Conservation (phyloP, 2,113 vertebrate species). For the Colius striatus region DNA sequence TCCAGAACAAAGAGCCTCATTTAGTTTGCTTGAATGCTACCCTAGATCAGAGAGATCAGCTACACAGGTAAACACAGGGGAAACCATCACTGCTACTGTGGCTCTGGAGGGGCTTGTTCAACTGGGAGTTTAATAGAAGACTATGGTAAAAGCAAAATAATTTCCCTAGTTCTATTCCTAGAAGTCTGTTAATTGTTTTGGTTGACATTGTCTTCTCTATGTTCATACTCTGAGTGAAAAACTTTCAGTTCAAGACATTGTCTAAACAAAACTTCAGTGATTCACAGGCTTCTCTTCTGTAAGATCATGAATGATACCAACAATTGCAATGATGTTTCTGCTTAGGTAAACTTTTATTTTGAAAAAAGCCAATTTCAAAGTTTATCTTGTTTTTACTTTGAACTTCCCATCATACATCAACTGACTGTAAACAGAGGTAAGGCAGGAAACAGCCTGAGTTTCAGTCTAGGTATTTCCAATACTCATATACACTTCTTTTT, state of each 20-base stretch:
- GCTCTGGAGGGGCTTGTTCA: neutral
- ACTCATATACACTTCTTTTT: neutral
- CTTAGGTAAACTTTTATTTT: neutral
- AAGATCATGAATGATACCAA: neutral
- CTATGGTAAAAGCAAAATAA: neutral
- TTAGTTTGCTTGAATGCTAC: neutral
- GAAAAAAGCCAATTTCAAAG: neutral
- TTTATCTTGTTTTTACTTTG: neutral
- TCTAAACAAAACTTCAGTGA: neutral
- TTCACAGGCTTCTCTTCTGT: neutral
- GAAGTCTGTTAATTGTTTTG: neutral
- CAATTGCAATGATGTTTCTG: neutral
- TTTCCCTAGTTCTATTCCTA: neutral
- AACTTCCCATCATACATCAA: neutral
- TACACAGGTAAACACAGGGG: neutral
- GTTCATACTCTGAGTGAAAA: neutral
- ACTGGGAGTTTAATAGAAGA: neutral
- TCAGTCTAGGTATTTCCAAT: neutral
- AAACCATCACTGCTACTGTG: neutral
- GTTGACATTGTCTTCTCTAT: neutral
- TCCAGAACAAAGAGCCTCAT: neutral
- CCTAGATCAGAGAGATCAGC: neutral
- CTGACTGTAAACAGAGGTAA: neutral
- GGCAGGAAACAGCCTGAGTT: neutral
- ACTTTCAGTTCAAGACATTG: neutral